Percentiles rank a stretch among this genome's conserved stretches.
Evolutionary conservation across 1,140 invertebrate species (phyloP).

Genomic region (Acromyrmex charruanus): DNA sequence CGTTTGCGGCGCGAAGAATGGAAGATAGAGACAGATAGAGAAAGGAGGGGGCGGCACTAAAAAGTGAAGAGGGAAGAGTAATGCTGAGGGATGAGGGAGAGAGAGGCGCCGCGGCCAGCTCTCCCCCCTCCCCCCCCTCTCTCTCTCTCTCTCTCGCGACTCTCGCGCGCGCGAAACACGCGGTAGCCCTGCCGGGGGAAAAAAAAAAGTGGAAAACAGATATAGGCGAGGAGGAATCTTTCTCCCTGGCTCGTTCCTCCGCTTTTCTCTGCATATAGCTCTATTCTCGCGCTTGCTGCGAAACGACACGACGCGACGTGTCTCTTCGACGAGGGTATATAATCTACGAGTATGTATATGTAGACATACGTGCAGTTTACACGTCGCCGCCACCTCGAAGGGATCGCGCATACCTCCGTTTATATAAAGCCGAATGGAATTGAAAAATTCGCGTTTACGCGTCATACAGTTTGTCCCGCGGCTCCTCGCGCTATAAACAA

Average conservation of each 20-base stretch:
- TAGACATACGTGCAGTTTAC: conserved; percentile 63
- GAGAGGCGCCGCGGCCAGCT: conserved; percentile 36
- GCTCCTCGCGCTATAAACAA: neutral
- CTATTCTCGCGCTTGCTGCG: neutral
- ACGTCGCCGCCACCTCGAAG: conserved; percentile 33
- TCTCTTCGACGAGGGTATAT: conserved; percentile 51
- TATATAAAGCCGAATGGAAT: conserved; percentile 68
- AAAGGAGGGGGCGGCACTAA: conserved; percentile 70
- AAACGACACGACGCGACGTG: neutral
- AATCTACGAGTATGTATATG: neutral
- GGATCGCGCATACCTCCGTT: conserved; percentile 64
- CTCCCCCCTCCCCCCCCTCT: neutral
- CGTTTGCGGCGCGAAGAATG: conserved; percentile 46
- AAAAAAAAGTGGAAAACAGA: conserved; percentile 78
- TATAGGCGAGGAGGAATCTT: conserved; percentile 76
- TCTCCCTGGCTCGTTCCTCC: conserved; percentile 42
- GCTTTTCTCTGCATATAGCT: conserved; percentile 4
- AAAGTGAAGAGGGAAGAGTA: conserved; percentile 60
- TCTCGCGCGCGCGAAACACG: too few relatives aligned
- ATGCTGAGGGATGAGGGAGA: conserved; percentile 35
- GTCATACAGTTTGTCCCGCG: conserved; percentile 6
- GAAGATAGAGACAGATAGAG: conserved; percentile 39
- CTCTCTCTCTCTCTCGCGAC: too few relatives aligned
- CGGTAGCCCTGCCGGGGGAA: conserved; percentile 1
- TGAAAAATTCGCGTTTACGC: conserved; percentile 59